Evolutionary conservation across 2,888 invertebrate species (phyloP).

Genomic region (Thecocarcelia acutangulata): DNA sequence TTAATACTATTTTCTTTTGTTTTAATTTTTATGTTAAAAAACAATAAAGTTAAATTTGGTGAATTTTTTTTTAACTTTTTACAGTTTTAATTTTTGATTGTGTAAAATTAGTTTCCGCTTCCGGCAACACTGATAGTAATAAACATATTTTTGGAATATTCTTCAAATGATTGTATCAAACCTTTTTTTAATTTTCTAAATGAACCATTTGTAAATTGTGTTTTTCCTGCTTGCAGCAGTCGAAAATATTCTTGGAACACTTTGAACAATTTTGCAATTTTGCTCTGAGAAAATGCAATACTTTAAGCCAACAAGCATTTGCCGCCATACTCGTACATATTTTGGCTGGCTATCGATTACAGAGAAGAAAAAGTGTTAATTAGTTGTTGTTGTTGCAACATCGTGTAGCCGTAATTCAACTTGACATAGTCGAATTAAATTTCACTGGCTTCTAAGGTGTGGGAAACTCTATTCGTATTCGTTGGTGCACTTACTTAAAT

Average conservation of each 20-base stretch:
- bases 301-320: background rate
- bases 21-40: too few relatives aligned
- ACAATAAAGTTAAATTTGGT: too few relatives aligned
- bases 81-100: too few relatives aligned
- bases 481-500: background rate
- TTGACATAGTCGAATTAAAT: constrained; percentile 41
- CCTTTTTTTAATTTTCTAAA: too few relatives aligned
- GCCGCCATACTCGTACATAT: background rate
- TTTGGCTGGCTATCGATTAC: constrained; percentile 27
- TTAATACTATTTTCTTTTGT: too few relatives aligned
- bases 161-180: too few relatives aligned
- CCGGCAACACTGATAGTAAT: too few relatives aligned
- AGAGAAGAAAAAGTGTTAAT: background rate
- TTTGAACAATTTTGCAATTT: too few relatives aligned
- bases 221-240: background rate
- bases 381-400: constrained; percentile 20
- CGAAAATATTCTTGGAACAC: too few relatives aligned
- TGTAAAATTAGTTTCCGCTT: too few relatives aligned
- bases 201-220: background rate
- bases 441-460: constrained; percentile 50
- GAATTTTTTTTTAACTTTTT: too few relatives aligned
- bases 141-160: too few relatives aligned
- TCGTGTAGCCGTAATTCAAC: constrained; percentile 38
- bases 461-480: constrained; percentile 54
- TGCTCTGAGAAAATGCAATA: background rate